phyloP scores from a whole-genome alignment of 2,797 vertebrate genomes.

The Myripristis jacobus region DNA sequence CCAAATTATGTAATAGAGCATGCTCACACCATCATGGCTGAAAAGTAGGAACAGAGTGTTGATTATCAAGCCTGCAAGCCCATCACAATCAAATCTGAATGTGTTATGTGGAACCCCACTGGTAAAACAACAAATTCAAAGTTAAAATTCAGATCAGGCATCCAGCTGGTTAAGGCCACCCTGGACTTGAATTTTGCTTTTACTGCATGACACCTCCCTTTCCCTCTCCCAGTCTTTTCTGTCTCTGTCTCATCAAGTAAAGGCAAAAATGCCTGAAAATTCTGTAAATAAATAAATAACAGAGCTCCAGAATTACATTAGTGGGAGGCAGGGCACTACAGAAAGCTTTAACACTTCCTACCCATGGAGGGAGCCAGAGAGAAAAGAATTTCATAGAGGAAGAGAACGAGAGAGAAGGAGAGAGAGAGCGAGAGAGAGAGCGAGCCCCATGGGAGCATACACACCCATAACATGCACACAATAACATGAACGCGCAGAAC shows the following conservation, averaged over 20 bases:
- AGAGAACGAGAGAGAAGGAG: too few relatives aligned
- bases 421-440: too few relatives aligned
- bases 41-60: neutral
- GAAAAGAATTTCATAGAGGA: slow-evolving; percentile 54
- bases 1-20: neutral
- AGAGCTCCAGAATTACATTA: slow-evolving; percentile 12
- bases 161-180: slow-evolving; percentile 17
- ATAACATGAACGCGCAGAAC: slow-evolving; percentile 53
- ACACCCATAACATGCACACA: slow-evolving; percentile 59
- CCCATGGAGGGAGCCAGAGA: slow-evolving; percentile 82
- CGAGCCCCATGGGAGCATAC: slow-evolving; percentile 58
- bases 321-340: slow-evolving; percentile 4
- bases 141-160: neutral
- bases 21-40: neutral
- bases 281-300: neutral
- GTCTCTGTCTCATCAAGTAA: slow-evolving; percentile 25
- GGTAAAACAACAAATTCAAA: slow-evolving; percentile 19
- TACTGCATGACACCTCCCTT: too few relatives aligned
- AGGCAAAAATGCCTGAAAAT: slow-evolving; percentile 1
- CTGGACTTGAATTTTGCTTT: too few relatives aligned
- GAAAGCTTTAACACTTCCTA: slow-evolving; percentile 34
- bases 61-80: slow-evolving; percentile 19
- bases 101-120: slow-evolving; percentile 12
- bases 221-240: slow-evolving; percentile 12
- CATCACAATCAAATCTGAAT: neutral